A percentile compares a stretch with the other conserved stretches of the same genome.
phyloP scores from a whole-genome alignment of 2,888 invertebrate species.

The Aleiodes testaceus region DNA sequence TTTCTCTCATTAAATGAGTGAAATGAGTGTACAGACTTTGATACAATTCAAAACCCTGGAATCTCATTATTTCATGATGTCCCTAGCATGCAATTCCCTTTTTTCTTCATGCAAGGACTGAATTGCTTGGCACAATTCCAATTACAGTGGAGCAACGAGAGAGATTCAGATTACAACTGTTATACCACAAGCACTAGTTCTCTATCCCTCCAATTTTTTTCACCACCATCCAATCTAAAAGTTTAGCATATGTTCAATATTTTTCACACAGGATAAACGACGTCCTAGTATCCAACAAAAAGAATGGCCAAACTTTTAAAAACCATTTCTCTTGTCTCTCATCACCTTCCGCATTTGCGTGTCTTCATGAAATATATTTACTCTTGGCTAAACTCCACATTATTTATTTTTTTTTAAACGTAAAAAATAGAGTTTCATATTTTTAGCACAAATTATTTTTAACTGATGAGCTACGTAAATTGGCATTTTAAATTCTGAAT shows the following conservation, averaged over 20 bases:
- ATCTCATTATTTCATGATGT: constrained; percentile 15
- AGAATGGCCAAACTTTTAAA: constrained; percentile 18
- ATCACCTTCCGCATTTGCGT: constrained; percentile 35
- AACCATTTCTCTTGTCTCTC: constrained; percentile 1
- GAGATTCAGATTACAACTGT: constrained; percentile 47
- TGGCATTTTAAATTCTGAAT: background rate
- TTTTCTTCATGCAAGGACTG: constrained; percentile 42
- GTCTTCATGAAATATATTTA: constrained; percentile 36
- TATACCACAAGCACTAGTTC: constrained; percentile 17
- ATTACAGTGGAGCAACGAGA: constrained; percentile 48
- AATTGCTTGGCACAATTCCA: constrained; percentile 53
- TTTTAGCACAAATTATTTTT: background rate
- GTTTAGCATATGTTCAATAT: constrained; percentile 14
- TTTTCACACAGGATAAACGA: background rate
- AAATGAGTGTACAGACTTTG: constrained; percentile 6
- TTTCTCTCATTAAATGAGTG: background rate
- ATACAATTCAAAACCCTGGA: background rate
- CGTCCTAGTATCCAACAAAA: background rate
- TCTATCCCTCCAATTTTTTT: constrained; percentile 39
- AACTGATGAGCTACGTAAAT: background rate
- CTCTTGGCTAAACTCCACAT: constrained; percentile 26
- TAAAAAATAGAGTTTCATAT: constrained; percentile 14
- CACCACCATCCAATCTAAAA: constrained; percentile 9
- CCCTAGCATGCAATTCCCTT: constrained; percentile 30
- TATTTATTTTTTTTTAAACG: constrained; percentile 8